Evolutionary conservation across 2,797 vertebrate species (phyloP), one percentile per base, ranked within the genome.

Genomic region (Corythornis leucogaster): DNA sequence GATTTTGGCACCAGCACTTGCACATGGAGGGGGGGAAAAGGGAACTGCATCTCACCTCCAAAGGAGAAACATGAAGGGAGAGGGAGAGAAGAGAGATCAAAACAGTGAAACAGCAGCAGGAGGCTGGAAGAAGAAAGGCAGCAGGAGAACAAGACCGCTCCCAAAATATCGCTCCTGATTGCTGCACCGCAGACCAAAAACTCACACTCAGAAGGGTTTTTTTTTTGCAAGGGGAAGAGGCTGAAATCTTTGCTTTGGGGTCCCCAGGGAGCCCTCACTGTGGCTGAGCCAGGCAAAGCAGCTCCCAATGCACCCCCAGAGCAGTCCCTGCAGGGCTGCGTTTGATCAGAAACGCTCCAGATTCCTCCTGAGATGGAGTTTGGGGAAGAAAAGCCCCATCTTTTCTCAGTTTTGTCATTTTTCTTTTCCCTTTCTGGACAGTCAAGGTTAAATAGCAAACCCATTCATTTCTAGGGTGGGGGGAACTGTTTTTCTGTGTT

Each of bases 1-100:
- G 53, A 55, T 89, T 73, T 87, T 43, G 85, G 40, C 68, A 15
- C 11, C 0, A 4, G 53, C 61, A 22, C 8, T 9, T 25, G 33
- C 61, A 38, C 25, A 19, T 68, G 74, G 70, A 6, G 1, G 20
- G 38, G 38, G 61, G 54, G 64, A 40, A 43, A 53, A 86, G 53
- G 25, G 59, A 85, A 55, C 54, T 2, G 3, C 63, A 45, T 81
- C 68, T 92, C 89, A 5, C 78, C 87, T 85, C 51, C 22, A 20
- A 70, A 82, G 53, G 68, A 67, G 84, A 78, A 33, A 71, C 62
- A 33, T 35, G 90, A 88, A 84, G 67, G 71, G 40, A 87, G 40
- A 61, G 22, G 76, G 62, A 80, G 69, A 87, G 79, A 15, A 46
- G 85, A 40, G 64, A 96, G 87, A 94, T 91, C 88, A 91, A 91